Conservation (phyloP, 2,797 vertebrate genomes). For the Carduelis carduelis region DNA sequence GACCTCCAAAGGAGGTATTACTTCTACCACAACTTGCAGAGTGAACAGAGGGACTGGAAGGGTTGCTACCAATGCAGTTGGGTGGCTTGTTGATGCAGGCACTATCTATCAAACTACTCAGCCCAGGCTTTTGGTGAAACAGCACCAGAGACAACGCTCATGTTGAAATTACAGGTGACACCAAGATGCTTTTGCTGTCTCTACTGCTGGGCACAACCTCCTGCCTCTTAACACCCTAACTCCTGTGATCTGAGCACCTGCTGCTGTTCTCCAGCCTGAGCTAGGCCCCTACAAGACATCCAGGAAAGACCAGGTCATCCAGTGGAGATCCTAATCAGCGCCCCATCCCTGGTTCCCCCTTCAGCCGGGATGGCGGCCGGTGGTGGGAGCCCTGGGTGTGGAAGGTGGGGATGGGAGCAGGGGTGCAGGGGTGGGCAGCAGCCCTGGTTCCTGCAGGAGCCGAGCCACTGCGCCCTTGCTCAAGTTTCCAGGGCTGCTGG, state of each 20-base stretch:
- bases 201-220: not conserved
- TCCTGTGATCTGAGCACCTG: not conserved
- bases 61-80: not conserved
- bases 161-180: not conserved
- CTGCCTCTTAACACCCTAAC: not conserved
- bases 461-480: accelerated
- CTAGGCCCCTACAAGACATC: not conserved
- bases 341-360: accelerated
- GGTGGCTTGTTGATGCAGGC: not conserved
- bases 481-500: not conserved
- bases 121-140: not conserved
- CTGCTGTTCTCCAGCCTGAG: not conserved
- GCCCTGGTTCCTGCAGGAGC: not conserved
- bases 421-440: not conserved
- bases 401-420: not conserved
- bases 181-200: not conserved
- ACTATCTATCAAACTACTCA: not conserved
- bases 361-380: accelerated
- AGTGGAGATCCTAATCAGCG: accelerated
- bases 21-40: not conserved
- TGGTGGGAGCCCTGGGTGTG: not conserved
- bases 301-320: not conserved
- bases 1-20: accelerated
- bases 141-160: not conserved
- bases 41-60: not conserved